Conservation (phyloP, 2,888 invertebrate species). For the Myopa testacea region DNA sequence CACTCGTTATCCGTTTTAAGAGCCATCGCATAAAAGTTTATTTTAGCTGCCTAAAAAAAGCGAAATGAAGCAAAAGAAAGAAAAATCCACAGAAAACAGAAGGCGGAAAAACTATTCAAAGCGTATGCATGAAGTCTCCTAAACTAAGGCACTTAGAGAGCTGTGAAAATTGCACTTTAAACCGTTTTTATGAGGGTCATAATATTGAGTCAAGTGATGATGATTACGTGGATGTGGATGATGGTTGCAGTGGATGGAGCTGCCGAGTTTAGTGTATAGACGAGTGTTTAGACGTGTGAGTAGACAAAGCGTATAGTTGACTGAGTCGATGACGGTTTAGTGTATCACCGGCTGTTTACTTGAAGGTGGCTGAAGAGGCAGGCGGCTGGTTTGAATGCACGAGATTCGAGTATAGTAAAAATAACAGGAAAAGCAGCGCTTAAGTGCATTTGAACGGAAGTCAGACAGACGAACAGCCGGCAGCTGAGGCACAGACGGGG, state of each 20-base stretch:
- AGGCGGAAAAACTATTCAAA: background rate
- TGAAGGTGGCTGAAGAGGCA: background rate
- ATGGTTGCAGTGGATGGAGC: background rate
- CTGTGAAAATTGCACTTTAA: slow-evolving; percentile 30
- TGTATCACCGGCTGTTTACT: too few species aligned
- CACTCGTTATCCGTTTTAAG: background rate
- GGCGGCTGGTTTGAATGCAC: background rate
- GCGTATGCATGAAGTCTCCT: slow-evolving; percentile 12
- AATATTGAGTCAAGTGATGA: slow-evolving; percentile 15
- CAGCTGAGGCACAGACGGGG: background rate
- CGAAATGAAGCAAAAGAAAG: too few species aligned
- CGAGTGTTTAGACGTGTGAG: too few species aligned
- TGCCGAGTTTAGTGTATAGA: too few species aligned
- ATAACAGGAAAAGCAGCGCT: background rate
- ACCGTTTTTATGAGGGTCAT: slow-evolving; percentile 32
- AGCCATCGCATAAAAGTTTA: slow-evolving; percentile 5
- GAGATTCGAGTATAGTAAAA: background rate
- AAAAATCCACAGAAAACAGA: too few species aligned
- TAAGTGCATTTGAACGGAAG: slow-evolving; percentile 32
- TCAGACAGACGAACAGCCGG: background rate
- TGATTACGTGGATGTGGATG: too few species aligned
- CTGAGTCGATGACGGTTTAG: too few species aligned
- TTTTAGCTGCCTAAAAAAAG: background rate
- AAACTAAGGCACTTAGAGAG: slow-evolving; percentile 9
- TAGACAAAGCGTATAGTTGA: too few species aligned